Conservation (phyloP, 2,888 invertebrate genomes). For the Aricia artaxerxes region DNA sequence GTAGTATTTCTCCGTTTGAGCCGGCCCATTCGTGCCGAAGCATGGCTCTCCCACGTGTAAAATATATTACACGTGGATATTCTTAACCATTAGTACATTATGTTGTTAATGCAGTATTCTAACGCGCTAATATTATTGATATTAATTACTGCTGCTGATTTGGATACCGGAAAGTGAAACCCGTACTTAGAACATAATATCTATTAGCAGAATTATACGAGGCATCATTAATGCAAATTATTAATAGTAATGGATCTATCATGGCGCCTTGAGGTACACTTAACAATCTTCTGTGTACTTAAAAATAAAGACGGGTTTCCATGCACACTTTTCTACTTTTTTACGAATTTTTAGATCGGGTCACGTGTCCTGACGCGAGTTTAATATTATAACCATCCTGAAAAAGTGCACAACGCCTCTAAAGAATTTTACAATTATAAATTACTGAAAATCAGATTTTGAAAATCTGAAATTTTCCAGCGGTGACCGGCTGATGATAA, state of each 20-base stretch:
- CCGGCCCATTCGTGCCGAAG: no score
- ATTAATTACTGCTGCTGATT: neutral
- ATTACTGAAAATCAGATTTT: no score
- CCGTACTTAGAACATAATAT: neutral
- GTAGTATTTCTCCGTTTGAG: no score
- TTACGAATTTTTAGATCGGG: neutral
- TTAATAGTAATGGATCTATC: neutral
- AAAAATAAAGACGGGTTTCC: neutral
- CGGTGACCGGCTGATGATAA: no score
- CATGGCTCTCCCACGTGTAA: no score
- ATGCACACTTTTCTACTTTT: neutral
- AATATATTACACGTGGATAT: no score
- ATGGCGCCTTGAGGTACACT: neutral
- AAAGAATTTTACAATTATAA: no score
- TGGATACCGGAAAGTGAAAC: neutral
- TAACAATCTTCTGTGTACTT: neutral
- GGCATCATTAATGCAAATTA: conserved; percentile 4
- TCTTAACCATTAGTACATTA: no score
- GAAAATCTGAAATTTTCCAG: no score
- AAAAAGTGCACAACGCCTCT: no score
- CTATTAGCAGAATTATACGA: neutral
- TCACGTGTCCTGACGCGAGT: no score
- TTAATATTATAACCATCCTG: no score
- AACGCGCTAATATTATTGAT: neutral
- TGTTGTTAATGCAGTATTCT: neutral